phyloP scores from a whole-genome alignment of 2,888 invertebrate genomes.

The Megalurothrips usitatus region DNA sequence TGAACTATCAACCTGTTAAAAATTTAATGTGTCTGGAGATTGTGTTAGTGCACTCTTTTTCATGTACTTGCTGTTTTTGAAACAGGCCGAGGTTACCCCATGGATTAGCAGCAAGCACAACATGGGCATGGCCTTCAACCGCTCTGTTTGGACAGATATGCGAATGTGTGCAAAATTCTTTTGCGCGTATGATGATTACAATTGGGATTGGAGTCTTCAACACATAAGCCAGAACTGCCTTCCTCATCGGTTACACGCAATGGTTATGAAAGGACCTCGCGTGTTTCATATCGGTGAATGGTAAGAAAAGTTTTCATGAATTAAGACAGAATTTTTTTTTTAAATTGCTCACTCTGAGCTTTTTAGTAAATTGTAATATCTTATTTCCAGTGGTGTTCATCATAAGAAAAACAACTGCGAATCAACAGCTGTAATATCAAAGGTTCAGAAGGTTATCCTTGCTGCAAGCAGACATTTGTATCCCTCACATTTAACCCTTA shows the following conservation, averaged over 20 bases:
- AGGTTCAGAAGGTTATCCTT: conserved; percentile 73
- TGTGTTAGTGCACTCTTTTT: too few species aligned
- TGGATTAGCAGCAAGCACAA: conserved; percentile 98
- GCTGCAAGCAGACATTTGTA: conserved; percentile 67
- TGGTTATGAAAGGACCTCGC: conserved; percentile 86
- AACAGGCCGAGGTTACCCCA: conserved; percentile 82
- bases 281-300: conserved; percentile 99
- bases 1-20: too few species aligned
- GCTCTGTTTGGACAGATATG: conserved; percentile 79
- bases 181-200: conserved; percentile 97
- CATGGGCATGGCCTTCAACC: conserved; percentile 97
- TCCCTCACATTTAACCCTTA: conserved; percentile 63
- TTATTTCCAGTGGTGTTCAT: conserved; percentile 78
- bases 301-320: conserved; percentile 53
- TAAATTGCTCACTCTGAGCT: background rate
- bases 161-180: conserved; percentile 77
- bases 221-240: conserved; percentile 83
- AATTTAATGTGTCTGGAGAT: too few species aligned
- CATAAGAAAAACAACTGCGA: conserved; percentile 91
- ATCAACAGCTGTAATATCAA: conserved; percentile 76
- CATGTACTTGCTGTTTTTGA: conserved; percentile 36
- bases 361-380: background rate
- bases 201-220: conserved; percentile 98
- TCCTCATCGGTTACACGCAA: conserved; percentile 70
- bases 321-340: background rate